These are phyloP conservation scores for Sycophila texana DNA, from an alignment of 2,888 invertebrate genomes.

Conservation along the genomic window DNA sequence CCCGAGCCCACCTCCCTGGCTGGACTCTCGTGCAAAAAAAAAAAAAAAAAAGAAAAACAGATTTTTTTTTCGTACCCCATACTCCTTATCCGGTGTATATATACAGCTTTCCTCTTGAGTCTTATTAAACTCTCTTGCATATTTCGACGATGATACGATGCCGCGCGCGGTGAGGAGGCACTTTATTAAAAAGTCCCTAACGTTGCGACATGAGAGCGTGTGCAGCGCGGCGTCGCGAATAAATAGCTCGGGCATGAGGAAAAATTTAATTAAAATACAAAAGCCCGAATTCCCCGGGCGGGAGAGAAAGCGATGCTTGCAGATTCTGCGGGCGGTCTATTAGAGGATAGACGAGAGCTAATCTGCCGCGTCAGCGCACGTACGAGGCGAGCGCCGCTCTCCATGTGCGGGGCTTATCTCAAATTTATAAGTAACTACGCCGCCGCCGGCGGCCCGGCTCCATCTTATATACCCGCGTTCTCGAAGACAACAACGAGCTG, in stretches of 20 bases:
- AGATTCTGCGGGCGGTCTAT: slow-evolving; percentile 56
- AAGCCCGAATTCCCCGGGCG: slow-evolving; percentile 35
- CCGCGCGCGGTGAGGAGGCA: slow-evolving; percentile 33
- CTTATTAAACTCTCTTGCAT: slow-evolving; percentile 54
- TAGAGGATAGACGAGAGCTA: slow-evolving; percentile 51
- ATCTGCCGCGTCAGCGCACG: slow-evolving; percentile 58
- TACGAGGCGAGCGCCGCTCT: slow-evolving; percentile 17
- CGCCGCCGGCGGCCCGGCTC: slow-evolving; percentile 4
- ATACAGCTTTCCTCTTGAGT: slow-evolving; percentile 21
- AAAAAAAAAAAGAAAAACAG: neutral
- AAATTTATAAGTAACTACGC: slow-evolving; percentile 58
- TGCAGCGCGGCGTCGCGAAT: slow-evolving; percentile 5
- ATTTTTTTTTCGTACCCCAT: neutral
- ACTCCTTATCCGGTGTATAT: neutral
- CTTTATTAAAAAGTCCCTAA: slow-evolving; percentile 51
- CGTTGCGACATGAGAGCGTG: neutral
- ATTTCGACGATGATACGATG: slow-evolving; percentile 43
- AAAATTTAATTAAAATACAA: slow-evolving; percentile 54
- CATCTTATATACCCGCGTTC: neutral
- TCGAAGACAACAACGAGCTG: slow-evolving; percentile 9
- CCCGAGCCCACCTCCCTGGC: neutral
- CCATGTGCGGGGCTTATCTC: slow-evolving; percentile 54
- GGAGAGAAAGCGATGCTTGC: slow-evolving; percentile 27
- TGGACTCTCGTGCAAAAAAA: slow-evolving; percentile 21
- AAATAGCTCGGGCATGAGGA: slow-evolving; percentile 42